These are phyloP conservation scores for Oreochromis spilurus DNA, from an alignment of 2,113 vertebrate species.

Conservation along the genomic window DNA sequence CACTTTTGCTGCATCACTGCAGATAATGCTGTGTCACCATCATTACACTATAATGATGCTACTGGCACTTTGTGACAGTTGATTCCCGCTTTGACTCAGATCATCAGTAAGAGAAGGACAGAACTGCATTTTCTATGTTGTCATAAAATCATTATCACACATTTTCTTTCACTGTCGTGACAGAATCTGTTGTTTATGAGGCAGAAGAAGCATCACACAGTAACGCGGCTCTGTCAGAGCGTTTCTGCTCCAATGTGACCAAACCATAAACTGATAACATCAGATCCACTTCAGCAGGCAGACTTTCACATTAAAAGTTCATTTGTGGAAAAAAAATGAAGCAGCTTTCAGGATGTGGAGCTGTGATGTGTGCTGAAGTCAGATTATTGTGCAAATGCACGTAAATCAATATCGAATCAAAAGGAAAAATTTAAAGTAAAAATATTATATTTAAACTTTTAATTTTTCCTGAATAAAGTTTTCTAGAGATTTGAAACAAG, in stretches of 20 bases:
- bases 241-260: background rate
- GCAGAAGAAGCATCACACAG: background rate
- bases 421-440: background rate
- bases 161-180: background rate
- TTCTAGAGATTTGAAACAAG: background rate
- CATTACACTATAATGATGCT: background rate
- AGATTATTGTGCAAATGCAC: background rate
- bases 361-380: background rate
- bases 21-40: background rate
- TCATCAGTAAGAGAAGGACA: background rate
- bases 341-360: background rate
- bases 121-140: background rate
- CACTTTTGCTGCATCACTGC: background rate
- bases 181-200: background rate
- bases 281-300: accelerated
- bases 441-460: background rate
- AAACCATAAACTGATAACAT: background rate
- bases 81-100: background rate
- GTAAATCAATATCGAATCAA: background rate
- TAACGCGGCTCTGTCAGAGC: accelerated
- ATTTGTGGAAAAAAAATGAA: background rate
- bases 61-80: background rate
- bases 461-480: background rate
- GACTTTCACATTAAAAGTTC: background rate
- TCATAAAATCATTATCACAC: background rate